A percentile compares a stretch with the other conserved stretches of the same genome.
These are phyloP conservation scores for Microhierax caerulescens DNA, from an alignment of 2,797 vertebrate genomes.

Conservation along the genomic window DNA sequence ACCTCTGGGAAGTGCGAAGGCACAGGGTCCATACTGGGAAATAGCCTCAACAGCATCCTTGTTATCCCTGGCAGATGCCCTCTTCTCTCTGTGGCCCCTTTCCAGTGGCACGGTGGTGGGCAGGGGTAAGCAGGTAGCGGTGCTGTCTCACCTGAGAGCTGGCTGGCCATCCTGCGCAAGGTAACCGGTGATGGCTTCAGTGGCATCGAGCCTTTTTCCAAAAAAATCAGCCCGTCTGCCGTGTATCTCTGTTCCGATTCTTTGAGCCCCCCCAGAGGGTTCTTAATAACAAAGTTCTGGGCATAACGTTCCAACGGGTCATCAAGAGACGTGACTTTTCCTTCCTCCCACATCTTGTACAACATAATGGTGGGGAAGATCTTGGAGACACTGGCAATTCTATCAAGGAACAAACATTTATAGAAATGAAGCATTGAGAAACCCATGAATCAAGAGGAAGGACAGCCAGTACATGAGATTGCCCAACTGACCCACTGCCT, in stretches of 20 bases:
- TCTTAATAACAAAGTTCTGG: conserved; percentile 90
- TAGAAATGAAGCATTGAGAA: neutral
- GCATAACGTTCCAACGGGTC: conserved; percentile 91
- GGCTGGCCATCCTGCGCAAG: conserved; percentile 92
- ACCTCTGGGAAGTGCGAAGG: neutral
- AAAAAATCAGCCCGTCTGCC: conserved; percentile 80
- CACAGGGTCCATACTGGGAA: neutral
- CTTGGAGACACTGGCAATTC: conserved; percentile 94
- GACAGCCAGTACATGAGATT: neutral
- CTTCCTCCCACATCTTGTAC: conserved; percentile 94
- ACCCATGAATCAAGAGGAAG: neutral
- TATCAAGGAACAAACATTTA: conserved; percentile 32
- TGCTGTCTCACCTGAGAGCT: conserved; percentile 86
- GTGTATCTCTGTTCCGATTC: conserved; percentile 80
- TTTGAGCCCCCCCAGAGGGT: conserved; percentile 84
- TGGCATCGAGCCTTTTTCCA: conserved; percentile 82
- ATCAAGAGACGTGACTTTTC: conserved; percentile 87
- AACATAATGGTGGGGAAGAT: conserved; percentile 94
- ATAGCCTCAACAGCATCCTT: neutral
- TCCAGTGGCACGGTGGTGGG: neutral
- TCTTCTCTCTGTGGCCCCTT: neutral
- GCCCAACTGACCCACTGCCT: neutral
- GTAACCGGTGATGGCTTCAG: conserved; percentile 87
- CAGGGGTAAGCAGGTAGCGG: neutral
- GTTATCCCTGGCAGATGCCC: neutral